These are phyloP conservation scores for Belgica antarctica DNA, from an alignment of 2,888 invertebrate species.

Conservation along the genomic window DNA sequence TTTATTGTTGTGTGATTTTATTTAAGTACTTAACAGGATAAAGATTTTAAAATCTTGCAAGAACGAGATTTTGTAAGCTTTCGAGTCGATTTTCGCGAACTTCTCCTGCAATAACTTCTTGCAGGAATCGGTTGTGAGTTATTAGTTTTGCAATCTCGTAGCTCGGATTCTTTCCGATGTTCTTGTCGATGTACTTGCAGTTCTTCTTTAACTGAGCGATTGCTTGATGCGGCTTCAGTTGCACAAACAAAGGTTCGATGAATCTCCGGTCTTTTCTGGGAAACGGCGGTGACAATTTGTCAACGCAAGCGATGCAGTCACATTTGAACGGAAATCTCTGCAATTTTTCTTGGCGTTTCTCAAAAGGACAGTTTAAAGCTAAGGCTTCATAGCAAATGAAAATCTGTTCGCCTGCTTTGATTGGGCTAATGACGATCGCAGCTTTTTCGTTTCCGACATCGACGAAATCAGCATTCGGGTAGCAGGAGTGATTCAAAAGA, in stretches of 20 bases:
- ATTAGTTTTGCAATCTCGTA: neutral
- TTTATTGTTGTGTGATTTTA: no score
- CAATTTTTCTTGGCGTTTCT: neutral
- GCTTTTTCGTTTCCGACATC: neutral
- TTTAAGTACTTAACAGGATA: no score
- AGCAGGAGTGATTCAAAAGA: neutral
- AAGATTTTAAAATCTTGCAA: no score
- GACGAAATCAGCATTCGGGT: neutral
- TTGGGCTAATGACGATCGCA: neutral
- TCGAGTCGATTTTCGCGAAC: no score
- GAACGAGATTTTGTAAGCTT: no score
- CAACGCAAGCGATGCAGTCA: neutral
- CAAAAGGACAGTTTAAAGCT: neutral
- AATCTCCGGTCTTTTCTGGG: neutral
- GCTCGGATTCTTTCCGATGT: neutral
- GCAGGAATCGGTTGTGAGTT: neutral
- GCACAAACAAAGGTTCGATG: neutral
- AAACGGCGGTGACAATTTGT: neutral
- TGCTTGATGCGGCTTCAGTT: neutral
- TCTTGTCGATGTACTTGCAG: neutral
- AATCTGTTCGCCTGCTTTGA: neutral
- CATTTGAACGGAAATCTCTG: neutral
- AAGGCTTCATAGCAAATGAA: neutral
- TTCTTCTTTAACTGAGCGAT: neutral
- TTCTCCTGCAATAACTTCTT: neutral